Evolutionary conservation across 2,888 invertebrate species (phyloP).

Genomic region (Drosophila kanekoi): DNA sequence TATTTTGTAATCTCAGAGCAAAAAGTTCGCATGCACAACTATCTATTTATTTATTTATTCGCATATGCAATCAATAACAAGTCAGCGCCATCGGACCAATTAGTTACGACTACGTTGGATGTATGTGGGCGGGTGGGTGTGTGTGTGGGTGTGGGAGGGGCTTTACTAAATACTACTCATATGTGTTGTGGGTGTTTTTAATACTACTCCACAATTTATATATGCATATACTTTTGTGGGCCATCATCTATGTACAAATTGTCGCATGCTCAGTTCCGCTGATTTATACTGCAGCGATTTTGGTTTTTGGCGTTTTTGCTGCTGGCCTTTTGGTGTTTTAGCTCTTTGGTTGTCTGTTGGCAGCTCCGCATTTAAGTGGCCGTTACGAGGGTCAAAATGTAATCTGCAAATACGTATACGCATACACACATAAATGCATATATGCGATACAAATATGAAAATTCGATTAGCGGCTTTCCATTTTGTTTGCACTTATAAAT

Average conservation of each 20-base stretch:
- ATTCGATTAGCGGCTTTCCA: constrained; percentile 67
- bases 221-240: too few relatives aligned
- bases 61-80: constrained; percentile 44
- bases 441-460: constrained; percentile 54
- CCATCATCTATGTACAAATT: constrained; percentile 62
- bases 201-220: constrained; percentile 30
- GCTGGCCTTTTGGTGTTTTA: constrained; percentile 30
- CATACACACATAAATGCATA: neutral
- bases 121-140: constrained; percentile 3
- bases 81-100: constrained; percentile 48
- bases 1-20: constrained; percentile 56
- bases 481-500: constrained; percentile 44
- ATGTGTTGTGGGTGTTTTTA: constrained; percentile 25
- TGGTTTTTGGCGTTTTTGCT: constrained; percentile 44
- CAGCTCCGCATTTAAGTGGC: constrained; percentile 51
- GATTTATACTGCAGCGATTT: constrained; percentile 56
- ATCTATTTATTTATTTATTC: constrained; percentile 45
- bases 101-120: constrained; percentile 42
- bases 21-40: constrained; percentile 44
- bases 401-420: constrained; percentile 65
- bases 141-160: constrained; percentile 5
- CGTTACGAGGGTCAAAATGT: constrained; percentile 61
- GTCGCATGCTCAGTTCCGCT: constrained; percentile 64
- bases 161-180: constrained; percentile 30
- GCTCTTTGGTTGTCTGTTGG: constrained; percentile 26